Evolutionary conservation across 2,888 invertebrate genomes (phyloP).

Genomic region (Syrista parreyssii): DNA sequence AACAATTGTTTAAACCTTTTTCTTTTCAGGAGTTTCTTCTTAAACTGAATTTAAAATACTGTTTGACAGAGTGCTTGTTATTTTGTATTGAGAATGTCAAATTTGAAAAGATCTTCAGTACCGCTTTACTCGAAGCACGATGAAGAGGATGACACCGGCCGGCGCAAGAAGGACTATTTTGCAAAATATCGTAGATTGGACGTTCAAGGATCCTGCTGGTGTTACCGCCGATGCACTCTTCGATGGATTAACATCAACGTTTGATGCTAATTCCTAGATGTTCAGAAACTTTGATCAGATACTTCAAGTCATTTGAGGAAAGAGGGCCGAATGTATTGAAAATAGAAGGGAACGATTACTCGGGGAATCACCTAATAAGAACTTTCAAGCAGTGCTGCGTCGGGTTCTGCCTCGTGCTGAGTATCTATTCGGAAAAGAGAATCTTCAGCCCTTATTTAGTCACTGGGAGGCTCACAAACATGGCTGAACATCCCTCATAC

Average conservation of each 20-base stretch:
- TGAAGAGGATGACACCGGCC: too few relatives aligned
- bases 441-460: conserved; percentile 22
- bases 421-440: conserved; percentile 26
- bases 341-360: conserved; percentile 23
- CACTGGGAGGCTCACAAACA: conserved; percentile 26
- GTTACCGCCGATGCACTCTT: conserved; percentile 19
- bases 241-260: conserved; percentile 15
- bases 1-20: too few relatives aligned
- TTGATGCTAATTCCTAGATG: conserved; percentile 22
- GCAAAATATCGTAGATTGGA: conserved; percentile 25
- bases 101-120: too few relatives aligned
- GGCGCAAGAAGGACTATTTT: too few relatives aligned
- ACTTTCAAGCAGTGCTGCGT: conserved; percentile 24
- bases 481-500: conserved; percentile 32
- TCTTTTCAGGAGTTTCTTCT: too few relatives aligned
- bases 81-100: too few relatives aligned
- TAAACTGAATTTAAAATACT: too few relatives aligned
- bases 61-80: too few relatives aligned
- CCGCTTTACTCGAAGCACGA: too few relatives aligned
- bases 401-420: conserved; percentile 25
- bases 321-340: conserved; percentile 29
- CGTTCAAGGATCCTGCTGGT: conserved; percentile 15
- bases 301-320: conserved; percentile 31
- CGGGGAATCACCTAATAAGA: conserved; percentile 24
- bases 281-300: conserved; percentile 27